Percentiles rank a stretch among this genome's conserved stretches.
Conservation (phyloP, 2,113 vertebrate species). For the Gobiocypris rarus region DNA sequence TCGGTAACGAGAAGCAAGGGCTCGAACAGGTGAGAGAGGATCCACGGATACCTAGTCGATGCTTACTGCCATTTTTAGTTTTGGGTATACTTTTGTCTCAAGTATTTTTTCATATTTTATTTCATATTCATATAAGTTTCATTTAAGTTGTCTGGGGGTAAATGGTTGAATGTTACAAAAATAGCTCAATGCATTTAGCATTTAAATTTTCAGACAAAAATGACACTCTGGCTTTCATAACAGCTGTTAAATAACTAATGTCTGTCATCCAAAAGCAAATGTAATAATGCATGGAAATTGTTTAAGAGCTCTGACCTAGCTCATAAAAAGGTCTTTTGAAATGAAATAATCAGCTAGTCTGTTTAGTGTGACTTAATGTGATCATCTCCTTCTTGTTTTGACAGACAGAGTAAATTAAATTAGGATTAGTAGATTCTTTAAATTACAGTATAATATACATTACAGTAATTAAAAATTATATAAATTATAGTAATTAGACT, state of each 20-base stretch:
- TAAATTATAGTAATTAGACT: not conserved
- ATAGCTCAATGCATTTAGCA: not conserved
- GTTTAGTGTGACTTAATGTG: not conserved
- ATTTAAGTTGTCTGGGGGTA: not conserved
- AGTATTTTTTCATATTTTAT: not conserved
- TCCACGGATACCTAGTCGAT: not conserved
- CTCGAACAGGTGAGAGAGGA: slow-evolving; percentile 79
- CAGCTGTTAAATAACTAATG: slow-evolving; percentile 3
- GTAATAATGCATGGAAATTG: slow-evolving; percentile 6
- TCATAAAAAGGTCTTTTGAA: not conserved
- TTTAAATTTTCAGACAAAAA: not conserved
- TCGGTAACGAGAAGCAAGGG: slow-evolving; percentile 78
- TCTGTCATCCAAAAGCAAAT: not conserved
- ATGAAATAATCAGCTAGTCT: not conserved
- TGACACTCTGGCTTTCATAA: not conserved
- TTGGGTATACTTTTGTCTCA: not conserved
- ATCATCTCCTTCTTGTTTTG: not conserved
- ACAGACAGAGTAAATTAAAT: too few species aligned
- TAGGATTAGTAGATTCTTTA: not conserved
- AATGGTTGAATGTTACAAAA: not conserved
- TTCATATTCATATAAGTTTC: not conserved
- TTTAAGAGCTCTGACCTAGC: not conserved
- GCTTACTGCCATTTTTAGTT: too few species aligned
- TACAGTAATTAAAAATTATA: not conserved
- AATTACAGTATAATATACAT: not conserved